Base-by-base conservation (phyloP, 92 coral and sea anemone species). In the Porites rus region DNA sequence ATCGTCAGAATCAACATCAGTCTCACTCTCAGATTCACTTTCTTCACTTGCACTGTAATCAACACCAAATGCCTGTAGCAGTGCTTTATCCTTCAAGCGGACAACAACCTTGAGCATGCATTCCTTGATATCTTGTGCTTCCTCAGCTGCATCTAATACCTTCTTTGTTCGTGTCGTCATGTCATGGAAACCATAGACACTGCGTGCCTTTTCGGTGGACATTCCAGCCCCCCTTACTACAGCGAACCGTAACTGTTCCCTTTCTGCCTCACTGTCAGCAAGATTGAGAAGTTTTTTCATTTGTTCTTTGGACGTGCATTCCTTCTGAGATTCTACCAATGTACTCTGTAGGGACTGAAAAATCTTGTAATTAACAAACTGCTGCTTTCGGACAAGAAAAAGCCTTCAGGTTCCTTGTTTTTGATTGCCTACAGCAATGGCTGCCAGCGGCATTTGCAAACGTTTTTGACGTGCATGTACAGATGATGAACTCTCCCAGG, bases 101-200 rank as follows among this genome's bases (percentile, higher is more conserved):
- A n/a, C n/a, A n/a, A 81, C 94, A 24, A 91, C 85, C 38, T 31
- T 72, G 38, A 87, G 46, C 20, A 87, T 86, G 13, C 82, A 72
- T 78, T 91, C 86, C 17, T 17, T 88, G 51, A 91, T 72, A 63
- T 52, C 89, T 91, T 72, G 61, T 84, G 67, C 88, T 62, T 87
- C 78, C 65, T 68, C 65, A 14, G 61, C 85, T 65, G 75, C 89
- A 76, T 71, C 81, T n/a, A n/a, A n/a, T n/a, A n/a, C n/a, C n/a
- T n/a, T n/a, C 18, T 74, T 17, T 66, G 85, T 59, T 76, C 88
- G 83, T 50, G 31, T 53, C 66, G 72, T 63, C 68, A 91, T 88
- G 83, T 88, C 59, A 10, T 85, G 60, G 86, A 91, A 91, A 52
- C 94, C 94, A 70, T 88, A 88, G 9, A 91, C 51, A 64, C 86